Conservation (phyloP, 2,888 invertebrate species). For the Osedax fenrisi region DNA sequence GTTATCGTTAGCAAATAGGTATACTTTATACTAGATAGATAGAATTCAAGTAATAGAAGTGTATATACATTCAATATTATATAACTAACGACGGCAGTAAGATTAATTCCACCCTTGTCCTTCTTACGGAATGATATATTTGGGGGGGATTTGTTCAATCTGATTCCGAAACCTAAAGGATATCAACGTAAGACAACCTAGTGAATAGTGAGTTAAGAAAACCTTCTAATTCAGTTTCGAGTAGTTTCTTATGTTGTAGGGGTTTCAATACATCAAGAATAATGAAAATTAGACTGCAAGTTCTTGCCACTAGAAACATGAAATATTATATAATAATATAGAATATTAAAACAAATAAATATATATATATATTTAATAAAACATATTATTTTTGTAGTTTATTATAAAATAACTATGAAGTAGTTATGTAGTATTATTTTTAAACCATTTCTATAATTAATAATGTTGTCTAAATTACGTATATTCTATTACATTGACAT, state of each 20-base stretch:
- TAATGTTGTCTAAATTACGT: too few species aligned
- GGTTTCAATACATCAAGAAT: slow-evolving; percentile 94
- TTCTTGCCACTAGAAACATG: slow-evolving; percentile 67
- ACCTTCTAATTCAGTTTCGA: slow-evolving; percentile 96
- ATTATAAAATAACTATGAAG: background rate
- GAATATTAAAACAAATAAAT: background rate
- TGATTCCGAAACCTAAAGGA: slow-evolving; percentile 73
- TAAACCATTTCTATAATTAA: too few species aligned
- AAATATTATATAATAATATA: background rate
- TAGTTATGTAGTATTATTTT: background rate
- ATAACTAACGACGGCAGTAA: slow-evolving; percentile 51
- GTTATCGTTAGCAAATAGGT: too few species aligned
- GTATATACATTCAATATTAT: too few species aligned
- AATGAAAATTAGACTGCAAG: slow-evolving; percentile 92
- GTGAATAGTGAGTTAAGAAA: too few species aligned
- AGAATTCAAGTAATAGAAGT: too few species aligned
- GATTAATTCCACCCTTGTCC: slow-evolving; percentile 95
- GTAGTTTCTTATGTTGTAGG: slow-evolving; percentile 80
- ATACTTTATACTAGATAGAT: too few species aligned
- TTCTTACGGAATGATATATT: slow-evolving; percentile 89
- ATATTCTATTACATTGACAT: too few species aligned
- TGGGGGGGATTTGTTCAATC: slow-evolving; percentile 86
- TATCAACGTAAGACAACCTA: too few species aligned
- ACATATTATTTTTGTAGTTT: background rate
- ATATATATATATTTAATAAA: background rate